phyloP scores from a whole-genome alignment of 2,797 vertebrate genomes.

The Phrynocephalus guinanensis region DNA sequence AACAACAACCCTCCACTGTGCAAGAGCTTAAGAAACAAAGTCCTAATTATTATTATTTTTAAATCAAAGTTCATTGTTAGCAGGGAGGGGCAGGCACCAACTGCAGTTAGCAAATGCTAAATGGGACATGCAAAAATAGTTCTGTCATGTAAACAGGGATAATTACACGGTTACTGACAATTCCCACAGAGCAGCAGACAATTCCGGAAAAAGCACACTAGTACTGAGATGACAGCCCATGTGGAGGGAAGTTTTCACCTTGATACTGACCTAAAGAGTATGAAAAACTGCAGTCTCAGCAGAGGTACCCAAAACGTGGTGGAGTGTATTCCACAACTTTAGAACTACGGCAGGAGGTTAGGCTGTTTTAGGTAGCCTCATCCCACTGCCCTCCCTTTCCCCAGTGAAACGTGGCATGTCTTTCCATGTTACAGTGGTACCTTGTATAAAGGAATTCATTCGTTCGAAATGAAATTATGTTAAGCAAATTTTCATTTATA shows the following conservation, averaged over 20 bases:
- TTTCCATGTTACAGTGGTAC: too few relatives aligned
- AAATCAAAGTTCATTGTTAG: constrained; percentile 64
- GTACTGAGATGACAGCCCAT: constrained; percentile 38
- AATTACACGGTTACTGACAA: constrained; percentile 63
- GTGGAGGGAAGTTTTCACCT: constrained; percentile 43
- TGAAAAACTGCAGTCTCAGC: constrained; percentile 40
- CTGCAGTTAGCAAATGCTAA: constrained; percentile 67
- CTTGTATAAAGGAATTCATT: too few relatives aligned
- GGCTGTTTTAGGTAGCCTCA: too few relatives aligned
- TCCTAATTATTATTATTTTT: constrained; percentile 49
- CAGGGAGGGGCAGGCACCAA: constrained; percentile 65
- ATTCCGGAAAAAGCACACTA: constrained; percentile 52
- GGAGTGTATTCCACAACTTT: background rate
- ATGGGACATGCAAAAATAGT: constrained; percentile 69
- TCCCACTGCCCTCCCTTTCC: too few relatives aligned
- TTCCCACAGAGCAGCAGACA: constrained; percentile 63
- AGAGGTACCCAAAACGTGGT: constrained; percentile 23
- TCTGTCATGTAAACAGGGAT: constrained; percentile 67
- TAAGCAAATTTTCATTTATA: too few relatives aligned
- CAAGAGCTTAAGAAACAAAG: constrained; percentile 62
- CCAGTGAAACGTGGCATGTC: too few relatives aligned
- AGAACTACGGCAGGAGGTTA: background rate
- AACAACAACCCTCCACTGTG: constrained; percentile 15
- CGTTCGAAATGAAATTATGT: too few relatives aligned
- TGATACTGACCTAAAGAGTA: constrained; percentile 36